Evolutionary conservation across 1,140 invertebrate genomes (phyloP), one percentile per base, ranked within the genome.

Genomic region (Ips nitidus): DNA sequence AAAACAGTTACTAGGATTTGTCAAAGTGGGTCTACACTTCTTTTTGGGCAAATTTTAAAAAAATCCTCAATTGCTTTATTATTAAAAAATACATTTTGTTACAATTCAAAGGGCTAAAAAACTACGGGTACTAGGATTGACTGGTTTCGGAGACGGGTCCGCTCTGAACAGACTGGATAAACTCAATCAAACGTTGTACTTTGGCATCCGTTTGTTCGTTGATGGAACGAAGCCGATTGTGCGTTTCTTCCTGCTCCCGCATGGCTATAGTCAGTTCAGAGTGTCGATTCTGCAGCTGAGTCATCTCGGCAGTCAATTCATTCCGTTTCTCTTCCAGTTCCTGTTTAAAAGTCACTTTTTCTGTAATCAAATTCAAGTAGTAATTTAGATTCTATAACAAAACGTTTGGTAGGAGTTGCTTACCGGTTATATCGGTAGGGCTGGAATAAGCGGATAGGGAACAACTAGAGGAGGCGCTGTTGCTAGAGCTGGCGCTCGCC

Each of bases 301-400:
- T 78, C 37, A 81, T 69, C 71, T 80, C 77, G 8, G 75, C 77
- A 22, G 67, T 64, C 43, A 81, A 69, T 42, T 66, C 67, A 58
- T 74, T 69, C 58, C 78, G 79, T 69, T 76, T 73, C 57, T 80
- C 78, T 71, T 75, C 70, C 58, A 82, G 75, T 41, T 75, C 70
- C 71, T 77, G 72, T 65, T 79, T 79, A 70, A 78, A 69, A 43
- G 75, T 63, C 22, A 81, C 56, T 72, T 79, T 81, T 75, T 81
- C 77, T 78, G 75, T 61, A 75, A 78, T 72, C 8, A 22, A 6
- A 61, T 36, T 45, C 3, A 37, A 43, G 52, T 40, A 55, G 36
- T 66, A 8, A 50, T n/a, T 36, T 37, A 64, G 3, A 64, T 50
- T 50, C 8, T 38, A 50, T 52, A 41, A 52, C 4, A 58, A 22